A percentile compares a stretch with the other conserved stretches of the same genome.
These are phyloP conservation scores for Etheostoma cragini DNA, from an alignment of 2,113 vertebrate genomes.

Conservation along the genomic window DNA sequence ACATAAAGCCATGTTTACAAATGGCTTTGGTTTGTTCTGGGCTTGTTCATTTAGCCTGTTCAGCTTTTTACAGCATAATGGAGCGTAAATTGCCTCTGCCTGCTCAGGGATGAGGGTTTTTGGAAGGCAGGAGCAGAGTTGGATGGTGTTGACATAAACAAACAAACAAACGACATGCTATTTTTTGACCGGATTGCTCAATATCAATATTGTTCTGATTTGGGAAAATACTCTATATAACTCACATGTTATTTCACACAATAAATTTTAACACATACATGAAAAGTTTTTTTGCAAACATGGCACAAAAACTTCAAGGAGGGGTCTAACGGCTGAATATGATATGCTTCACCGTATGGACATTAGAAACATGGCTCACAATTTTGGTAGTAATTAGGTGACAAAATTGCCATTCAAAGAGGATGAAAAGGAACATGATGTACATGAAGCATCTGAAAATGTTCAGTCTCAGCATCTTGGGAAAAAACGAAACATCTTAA, in stretches of 20 bases:
- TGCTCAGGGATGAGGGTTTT: conserved; percentile 56
- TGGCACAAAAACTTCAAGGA: conserved; percentile 3
- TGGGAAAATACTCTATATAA: conserved; percentile 13
- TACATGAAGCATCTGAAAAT: neutral
- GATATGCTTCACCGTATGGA: neutral
- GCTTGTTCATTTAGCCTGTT: conserved; percentile 65
- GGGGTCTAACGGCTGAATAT: neutral
- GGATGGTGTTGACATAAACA: conserved; percentile 43
- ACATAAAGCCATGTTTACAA: conserved; percentile 52
- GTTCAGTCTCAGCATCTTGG: too few species aligned
- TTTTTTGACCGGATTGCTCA: conserved; percentile 34
- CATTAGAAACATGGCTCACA: neutral
- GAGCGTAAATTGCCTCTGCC: conserved; percentile 63
- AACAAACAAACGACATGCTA: conserved; percentile 34
- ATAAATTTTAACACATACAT: conserved; percentile 3
- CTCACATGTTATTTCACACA: too few species aligned
- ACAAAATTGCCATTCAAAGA: neutral
- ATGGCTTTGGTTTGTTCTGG: conserved; percentile 59
- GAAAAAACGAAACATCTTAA: neutral
- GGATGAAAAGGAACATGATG: neutral
- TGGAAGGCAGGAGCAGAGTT: conserved; percentile 48
- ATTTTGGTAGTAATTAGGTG: neutral
- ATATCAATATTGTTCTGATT: conserved; percentile 37
- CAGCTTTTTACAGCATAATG: conserved; percentile 65
- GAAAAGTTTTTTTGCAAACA: neutral